Evolutionary conservation across 2,888 invertebrate genomes (phyloP).

Genomic region (Listrodromus nycthemerus): DNA sequence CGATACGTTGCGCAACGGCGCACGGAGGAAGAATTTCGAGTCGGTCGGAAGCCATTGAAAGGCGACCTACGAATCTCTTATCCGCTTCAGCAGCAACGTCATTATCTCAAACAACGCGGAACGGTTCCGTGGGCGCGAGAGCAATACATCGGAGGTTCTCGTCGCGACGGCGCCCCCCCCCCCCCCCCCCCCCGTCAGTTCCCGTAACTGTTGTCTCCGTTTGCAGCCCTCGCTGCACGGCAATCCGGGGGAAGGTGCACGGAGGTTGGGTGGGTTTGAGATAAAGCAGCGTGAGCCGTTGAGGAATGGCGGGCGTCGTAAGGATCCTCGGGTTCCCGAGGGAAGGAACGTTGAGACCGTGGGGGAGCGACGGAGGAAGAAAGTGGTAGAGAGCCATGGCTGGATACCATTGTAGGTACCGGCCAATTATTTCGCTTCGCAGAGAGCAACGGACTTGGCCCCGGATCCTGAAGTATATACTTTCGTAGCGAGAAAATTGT

Average conservation of each 20-base stretch:
- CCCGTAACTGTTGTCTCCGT: constrained; percentile 26
- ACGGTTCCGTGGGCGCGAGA: constrained; percentile 71
- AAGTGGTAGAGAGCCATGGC: constrained; percentile 47
- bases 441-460: constrained; percentile 66
- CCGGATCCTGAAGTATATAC: neutral
- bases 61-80: constrained; percentile 66
- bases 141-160: constrained; percentile 68
- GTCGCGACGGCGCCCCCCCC: too few species aligned
- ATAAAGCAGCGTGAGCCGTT: constrained; percentile 21
- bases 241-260: constrained; percentile 19
- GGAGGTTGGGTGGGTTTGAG: constrained; percentile 11
- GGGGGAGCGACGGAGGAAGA: constrained; percentile 55
- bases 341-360: constrained; percentile 27
- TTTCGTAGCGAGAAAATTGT: constrained; percentile 9
- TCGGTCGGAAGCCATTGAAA: constrained; percentile 65
- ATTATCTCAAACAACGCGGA: constrained; percentile 76
- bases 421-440: constrained; percentile 75
- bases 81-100: constrained; percentile 72
- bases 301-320: neutral
- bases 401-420: constrained; percentile 68
- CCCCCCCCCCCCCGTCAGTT: too few species aligned
- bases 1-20: neutral
- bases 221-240: constrained; percentile 4
- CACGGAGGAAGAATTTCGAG: constrained; percentile 1
- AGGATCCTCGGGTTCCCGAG: neutral